Evolutionary conservation across 2,113 vertebrate species (phyloP).

Genomic region (Daphoenositta chrysoptera): DNA sequence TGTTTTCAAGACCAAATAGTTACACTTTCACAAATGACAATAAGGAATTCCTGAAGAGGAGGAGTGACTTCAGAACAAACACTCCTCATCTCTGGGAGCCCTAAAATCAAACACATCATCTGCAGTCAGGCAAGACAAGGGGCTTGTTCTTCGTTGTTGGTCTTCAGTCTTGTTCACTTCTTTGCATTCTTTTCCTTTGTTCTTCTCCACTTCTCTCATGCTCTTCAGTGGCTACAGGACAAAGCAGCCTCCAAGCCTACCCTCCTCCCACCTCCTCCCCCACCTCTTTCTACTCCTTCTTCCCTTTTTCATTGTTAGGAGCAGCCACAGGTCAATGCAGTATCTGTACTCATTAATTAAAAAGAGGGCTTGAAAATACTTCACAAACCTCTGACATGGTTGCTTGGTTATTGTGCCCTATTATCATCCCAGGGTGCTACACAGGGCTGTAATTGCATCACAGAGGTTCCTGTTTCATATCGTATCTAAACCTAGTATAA

Average conservation of each 20-base stretch:
- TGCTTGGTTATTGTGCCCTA: not conserved
- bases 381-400: not conserved
- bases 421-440: not conserved
- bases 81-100: fast-evolving
- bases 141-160: not conserved
- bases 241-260: not conserved
- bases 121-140: not conserved
- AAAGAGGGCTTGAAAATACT: not conserved
- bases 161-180: not conserved
- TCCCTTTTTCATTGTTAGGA: not conserved
- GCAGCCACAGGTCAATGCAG: not conserved
- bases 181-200: not conserved
- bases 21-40: not conserved
- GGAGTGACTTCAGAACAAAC: not conserved
- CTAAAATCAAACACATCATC: not conserved
- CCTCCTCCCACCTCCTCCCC: not conserved
- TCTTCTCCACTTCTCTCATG: not conserved
- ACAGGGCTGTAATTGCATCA: not conserved
- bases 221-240: not conserved
- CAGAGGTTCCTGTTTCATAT: not conserved
- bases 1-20: not conserved
- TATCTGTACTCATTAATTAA: not conserved
- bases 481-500: not conserved
- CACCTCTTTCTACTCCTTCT: not conserved
- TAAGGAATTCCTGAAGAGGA: not conserved